phyloP scores from a whole-genome alignment of 1,140 invertebrate species.

The Homalodisca vitripennis region DNA sequence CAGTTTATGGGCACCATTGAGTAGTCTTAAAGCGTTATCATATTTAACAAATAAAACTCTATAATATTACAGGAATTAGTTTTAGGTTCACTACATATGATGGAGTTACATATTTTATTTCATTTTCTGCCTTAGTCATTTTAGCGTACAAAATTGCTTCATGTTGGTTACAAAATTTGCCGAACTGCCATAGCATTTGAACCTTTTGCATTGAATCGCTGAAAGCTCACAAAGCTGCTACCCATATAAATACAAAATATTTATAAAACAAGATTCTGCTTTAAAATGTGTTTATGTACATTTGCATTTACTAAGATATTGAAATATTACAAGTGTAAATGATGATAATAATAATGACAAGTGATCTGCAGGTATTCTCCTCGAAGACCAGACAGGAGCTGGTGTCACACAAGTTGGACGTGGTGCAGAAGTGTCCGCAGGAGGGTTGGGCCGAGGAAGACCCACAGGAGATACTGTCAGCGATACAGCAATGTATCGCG shows the following conservation, averaged over 20 bases:
- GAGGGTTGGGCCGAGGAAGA: constrained; percentile 97
- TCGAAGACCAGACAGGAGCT: constrained; percentile 39
- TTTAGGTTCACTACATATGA: background rate
- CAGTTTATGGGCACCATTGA: too few species aligned
- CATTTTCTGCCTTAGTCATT: too few species aligned
- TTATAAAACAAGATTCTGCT: background rate
- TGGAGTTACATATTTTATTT: background rate
- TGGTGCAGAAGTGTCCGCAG: constrained; percentile 67
- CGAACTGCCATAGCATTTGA: background rate
- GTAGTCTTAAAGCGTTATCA: too few species aligned
- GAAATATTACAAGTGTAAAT: background rate
- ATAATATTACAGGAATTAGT: background rate
- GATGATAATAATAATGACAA: background rate
- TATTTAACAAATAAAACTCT: background rate
- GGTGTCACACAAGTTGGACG: constrained; percentile 79
- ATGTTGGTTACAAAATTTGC: too few species aligned
- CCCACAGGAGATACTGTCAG: constrained; percentile 68
- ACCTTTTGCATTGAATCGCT: background rate
- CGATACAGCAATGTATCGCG: constrained; percentile 48
- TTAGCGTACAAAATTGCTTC: too few species aligned
- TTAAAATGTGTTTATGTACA: background rate
- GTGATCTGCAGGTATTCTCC: constrained; percentile 34
- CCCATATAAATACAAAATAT: background rate
- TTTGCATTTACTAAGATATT: background rate
- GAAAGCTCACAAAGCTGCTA: background rate